These are phyloP conservation scores for Seriola dumerili DNA, from an alignment of 2,113 vertebrate genomes.

Conservation along the genomic window DNA sequence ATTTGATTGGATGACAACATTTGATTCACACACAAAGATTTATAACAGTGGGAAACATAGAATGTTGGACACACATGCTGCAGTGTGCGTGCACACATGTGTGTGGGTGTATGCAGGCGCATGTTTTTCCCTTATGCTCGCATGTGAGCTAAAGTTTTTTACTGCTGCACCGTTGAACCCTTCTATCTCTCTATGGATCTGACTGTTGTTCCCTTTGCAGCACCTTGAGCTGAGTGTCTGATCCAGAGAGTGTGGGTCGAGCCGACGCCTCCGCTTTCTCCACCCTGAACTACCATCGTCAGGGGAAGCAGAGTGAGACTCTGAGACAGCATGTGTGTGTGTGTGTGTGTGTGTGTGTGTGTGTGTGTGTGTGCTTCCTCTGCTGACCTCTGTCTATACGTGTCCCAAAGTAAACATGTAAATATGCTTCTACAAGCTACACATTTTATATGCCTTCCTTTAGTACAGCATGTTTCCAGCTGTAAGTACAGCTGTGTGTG, in stretches of 20 bases:
- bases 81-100: constrained; percentile 21
- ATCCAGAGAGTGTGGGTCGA: constrained; percentile 20
- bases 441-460: constrained; percentile 11
- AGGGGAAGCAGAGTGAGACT: constrained; percentile 43
- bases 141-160: constrained; percentile 45
- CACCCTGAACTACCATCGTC: constrained; percentile 38
- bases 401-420: constrained; percentile 19
- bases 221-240: constrained; percentile 49
- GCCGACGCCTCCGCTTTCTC: constrained; percentile 53
- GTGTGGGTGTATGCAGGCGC: constrained; percentile 51
- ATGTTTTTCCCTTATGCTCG: constrained; percentile 41
- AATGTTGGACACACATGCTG: constrained; percentile 58
- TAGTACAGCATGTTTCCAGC: background rate
- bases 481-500: constrained; percentile 13
- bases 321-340: background rate
- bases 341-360: constrained; percentile 23
- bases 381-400: constrained; percentile 6
- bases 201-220: constrained; percentile 34
- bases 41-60: constrained; percentile 70
- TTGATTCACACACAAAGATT: constrained; percentile 80
- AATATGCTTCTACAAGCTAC: constrained; percentile 2
- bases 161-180: constrained; percentile 58
- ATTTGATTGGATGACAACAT: constrained; percentile 69
- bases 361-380: constrained; percentile 37
- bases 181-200: constrained; percentile 54